Percentiles rank a stretch among this genome's conserved stretches.
These are phyloP conservation scores for Drosophila asahinai DNA, from an alignment of 1,140 invertebrate species.

Conservation along the genomic window DNA sequence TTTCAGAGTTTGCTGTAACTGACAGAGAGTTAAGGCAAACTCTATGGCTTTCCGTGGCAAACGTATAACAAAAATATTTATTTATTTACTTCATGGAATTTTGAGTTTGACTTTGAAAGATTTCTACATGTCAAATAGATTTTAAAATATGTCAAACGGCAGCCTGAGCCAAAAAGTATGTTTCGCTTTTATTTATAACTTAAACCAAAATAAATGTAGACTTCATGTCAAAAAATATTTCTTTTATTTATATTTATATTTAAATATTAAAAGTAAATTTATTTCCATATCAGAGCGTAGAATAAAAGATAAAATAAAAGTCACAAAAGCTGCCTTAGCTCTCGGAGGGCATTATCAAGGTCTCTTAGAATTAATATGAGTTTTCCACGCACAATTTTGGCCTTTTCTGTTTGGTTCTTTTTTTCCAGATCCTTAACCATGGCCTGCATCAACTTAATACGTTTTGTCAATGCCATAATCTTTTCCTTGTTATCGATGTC, in stretches of 20 bases:
- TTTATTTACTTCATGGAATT: not conserved
- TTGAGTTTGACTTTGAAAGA: conserved; percentile 6
- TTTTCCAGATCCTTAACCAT: too few relatives aligned
- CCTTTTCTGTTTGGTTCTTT: not conserved
- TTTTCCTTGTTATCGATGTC: not conserved
- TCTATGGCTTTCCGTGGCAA: not conserved
- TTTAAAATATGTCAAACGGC: not conserved
- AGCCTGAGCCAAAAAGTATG: conserved; percentile 11
- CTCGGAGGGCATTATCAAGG: not conserved
- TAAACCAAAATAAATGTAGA: too few relatives aligned
- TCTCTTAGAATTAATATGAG: not conserved
- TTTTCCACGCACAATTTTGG: not conserved
- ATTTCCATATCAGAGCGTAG: not conserved
- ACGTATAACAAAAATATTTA: not conserved
- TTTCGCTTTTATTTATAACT: too few relatives aligned
- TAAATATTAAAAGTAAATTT: not conserved
- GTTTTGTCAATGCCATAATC: not conserved
- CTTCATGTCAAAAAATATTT: not conserved
- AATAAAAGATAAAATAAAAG: not conserved
- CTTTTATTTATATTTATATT: too few relatives aligned
- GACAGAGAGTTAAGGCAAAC: too few relatives aligned
- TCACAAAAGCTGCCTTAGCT: not conserved
- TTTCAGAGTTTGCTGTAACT: conserved; percentile 2
- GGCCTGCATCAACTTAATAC: not conserved
- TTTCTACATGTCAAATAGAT: not conserved